Percentiles rank a stretch among this genome's conserved stretches.
phyloP scores from a whole-genome alignment of 30 jellyfish, hydroid and myxozoan genomes.

The Catostylus mosaicus region DNA sequence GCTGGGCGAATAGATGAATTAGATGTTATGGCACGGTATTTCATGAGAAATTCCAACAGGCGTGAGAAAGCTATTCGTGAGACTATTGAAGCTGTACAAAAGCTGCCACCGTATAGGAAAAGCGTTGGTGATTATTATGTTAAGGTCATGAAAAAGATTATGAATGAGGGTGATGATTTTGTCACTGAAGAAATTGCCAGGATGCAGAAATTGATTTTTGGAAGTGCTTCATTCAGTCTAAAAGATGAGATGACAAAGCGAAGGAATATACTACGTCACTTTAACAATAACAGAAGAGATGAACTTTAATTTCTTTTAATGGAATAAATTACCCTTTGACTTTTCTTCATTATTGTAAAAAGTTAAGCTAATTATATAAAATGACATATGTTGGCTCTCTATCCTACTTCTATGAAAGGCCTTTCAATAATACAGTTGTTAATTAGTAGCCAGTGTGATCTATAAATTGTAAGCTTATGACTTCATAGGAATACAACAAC shows the following conservation, averaged over 20 bases:
- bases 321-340: too few relatives aligned
- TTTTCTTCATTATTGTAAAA: too few relatives aligned
- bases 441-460: too few relatives aligned
- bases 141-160: constrained; percentile 72
- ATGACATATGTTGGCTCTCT: too few relatives aligned
- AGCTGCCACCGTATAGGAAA: constrained; percentile 80
- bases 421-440: too few relatives aligned
- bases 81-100: constrained; percentile 64
- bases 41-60: constrained; percentile 73
- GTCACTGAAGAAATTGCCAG: constrained; percentile 75
- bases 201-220: constrained; percentile 68
- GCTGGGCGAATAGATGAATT: constrained; percentile 87
- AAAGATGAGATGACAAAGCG: constrained; percentile 79
- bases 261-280: constrained; percentile 75
- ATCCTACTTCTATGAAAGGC: too few relatives aligned
- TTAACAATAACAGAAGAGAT: constrained; percentile 61
- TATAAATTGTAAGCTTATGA: too few relatives aligned
- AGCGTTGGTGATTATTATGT: constrained; percentile 80
- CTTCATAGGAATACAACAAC: too few relatives aligned
- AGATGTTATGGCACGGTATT: constrained; percentile 75
- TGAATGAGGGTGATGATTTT: constrained; percentile 73
- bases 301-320: constrained; percentile 54
- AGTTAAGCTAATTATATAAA: too few relatives aligned
- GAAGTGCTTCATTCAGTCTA: constrained; percentile 45
- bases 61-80: constrained; percentile 85